Percentiles rank a stretch among this genome's conserved stretches.
These are phyloP conservation scores for Albula glossodonta DNA, from an alignment of 2,113 vertebrate species.

Conservation along the genomic window DNA sequence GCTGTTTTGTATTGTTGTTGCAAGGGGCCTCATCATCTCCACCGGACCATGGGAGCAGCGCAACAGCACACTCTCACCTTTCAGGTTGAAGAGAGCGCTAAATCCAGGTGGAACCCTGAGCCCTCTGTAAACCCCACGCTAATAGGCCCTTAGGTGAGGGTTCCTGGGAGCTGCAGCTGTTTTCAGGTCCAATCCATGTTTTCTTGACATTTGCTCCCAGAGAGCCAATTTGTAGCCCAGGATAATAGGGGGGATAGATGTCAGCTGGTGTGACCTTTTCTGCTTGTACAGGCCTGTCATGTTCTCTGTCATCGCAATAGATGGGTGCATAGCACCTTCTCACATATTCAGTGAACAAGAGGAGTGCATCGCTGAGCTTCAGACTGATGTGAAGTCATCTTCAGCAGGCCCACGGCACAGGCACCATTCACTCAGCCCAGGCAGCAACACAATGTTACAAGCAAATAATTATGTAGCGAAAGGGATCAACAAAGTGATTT, in stretches of 20 bases:
- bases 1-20: background rate
- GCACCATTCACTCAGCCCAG: background rate
- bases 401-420: background rate
- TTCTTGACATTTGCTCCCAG: slow-evolving; percentile 31
- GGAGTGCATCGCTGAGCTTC: background rate
- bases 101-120: background rate
- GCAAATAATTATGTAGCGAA: background rate
- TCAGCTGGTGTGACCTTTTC: slow-evolving; percentile 35
- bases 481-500: background rate
- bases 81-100: background rate
- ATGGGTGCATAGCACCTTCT: background rate
- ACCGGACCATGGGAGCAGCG: background rate
- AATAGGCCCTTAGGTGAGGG: background rate
- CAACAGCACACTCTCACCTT: background rate
- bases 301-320: slow-evolving; percentile 24
- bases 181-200: slow-evolving; percentile 13
- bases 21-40: background rate
- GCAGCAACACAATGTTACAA: background rate
- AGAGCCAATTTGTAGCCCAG: slow-evolving; percentile 22
- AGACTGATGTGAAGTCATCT: background rate
- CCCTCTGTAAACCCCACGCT: background rate
- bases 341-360: background rate
- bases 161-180: background rate
- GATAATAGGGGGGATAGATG: slow-evolving; percentile 29
- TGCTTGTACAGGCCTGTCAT: slow-evolving; percentile 20